Conservation (phyloP, 53 echinoderm and acorn worm species). For the Astropecten irregularis region DNA sequence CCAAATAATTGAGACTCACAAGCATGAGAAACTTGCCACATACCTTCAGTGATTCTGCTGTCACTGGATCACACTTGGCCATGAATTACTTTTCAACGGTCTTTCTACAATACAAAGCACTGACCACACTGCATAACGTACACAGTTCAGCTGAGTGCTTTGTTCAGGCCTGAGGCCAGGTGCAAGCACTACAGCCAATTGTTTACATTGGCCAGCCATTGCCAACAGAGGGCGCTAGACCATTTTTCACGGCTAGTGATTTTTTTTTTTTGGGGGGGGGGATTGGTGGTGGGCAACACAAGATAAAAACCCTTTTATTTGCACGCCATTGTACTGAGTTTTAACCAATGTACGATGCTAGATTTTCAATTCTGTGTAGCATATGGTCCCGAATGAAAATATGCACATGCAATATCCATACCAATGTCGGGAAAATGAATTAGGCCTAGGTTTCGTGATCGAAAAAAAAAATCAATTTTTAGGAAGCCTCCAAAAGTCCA, state of each 20-base stretch:
- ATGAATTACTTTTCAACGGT: slow-evolving; percentile 30
- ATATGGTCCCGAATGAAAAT: too few relatives aligned
- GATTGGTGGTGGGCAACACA: background rate
- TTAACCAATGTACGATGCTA: too few relatives aligned
- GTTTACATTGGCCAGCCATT: slow-evolving; percentile 22
- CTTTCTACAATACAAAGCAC: slow-evolving; percentile 37
- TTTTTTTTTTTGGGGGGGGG: background rate
- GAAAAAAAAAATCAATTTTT: too few relatives aligned
- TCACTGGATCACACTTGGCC: slow-evolving; percentile 20
- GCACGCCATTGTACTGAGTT: too few relatives aligned
- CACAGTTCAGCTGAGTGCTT: slow-evolving; percentile 15
- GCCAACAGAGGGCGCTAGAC: slow-evolving; percentile 49
- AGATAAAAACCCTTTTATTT: background rate
- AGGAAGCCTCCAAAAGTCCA: too few relatives aligned
- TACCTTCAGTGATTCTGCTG: slow-evolving; percentile 11
- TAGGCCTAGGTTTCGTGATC: too few relatives aligned
- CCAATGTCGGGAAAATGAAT: too few relatives aligned
- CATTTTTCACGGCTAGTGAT: too few relatives aligned
- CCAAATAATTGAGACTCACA: too few relatives aligned
- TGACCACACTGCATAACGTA: background rate
- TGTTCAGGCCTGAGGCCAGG: slow-evolving; percentile 21
- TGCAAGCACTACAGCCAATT: slow-evolving; percentile 6
- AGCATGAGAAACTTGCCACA: background rate
- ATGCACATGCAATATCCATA: too few relatives aligned
- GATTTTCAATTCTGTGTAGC: too few relatives aligned